Percentiles rank a stretch among this genome's conserved stretches.
Evolutionary conservation across 2,797 vertebrate species (phyloP).

Genomic region (Propithecus perrieri): DNA sequence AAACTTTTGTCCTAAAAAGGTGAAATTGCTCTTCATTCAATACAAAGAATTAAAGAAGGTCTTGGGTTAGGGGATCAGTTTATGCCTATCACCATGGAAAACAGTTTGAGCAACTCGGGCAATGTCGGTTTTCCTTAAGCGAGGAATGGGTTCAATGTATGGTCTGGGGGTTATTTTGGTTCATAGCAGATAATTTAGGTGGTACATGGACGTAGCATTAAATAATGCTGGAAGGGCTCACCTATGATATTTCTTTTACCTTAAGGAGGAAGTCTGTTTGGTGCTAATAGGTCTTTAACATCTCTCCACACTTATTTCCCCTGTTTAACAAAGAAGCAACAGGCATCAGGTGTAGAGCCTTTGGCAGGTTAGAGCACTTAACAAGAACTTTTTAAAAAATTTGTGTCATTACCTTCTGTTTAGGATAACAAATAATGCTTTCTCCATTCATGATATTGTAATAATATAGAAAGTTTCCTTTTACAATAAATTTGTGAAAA

Average conservation of each 20-base stretch:
- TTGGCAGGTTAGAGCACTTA: background rate
- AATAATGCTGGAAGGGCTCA: accelerated
- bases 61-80: background rate
- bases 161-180: too few species aligned
- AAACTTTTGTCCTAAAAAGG: background rate
- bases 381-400: background rate
- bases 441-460: background rate
- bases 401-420: background rate
- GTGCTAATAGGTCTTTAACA: background rate
- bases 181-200: background rate
- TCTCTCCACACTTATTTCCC: background rate
- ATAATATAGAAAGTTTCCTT: background rate
- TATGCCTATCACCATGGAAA: background rate
- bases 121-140: background rate
- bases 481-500: background rate
- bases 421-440: background rate
- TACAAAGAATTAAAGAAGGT: background rate
- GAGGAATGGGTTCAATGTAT: background rate
- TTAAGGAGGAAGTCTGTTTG: background rate
- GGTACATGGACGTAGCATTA: accelerated
- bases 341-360: background rate
- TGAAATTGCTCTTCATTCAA: background rate
- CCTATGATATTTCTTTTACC: background rate
- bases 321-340: background rate
- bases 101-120: background rate